Evolutionary conservation across 2,888 invertebrate species (phyloP).

Genomic region (Ornithoptera priamus): DNA sequence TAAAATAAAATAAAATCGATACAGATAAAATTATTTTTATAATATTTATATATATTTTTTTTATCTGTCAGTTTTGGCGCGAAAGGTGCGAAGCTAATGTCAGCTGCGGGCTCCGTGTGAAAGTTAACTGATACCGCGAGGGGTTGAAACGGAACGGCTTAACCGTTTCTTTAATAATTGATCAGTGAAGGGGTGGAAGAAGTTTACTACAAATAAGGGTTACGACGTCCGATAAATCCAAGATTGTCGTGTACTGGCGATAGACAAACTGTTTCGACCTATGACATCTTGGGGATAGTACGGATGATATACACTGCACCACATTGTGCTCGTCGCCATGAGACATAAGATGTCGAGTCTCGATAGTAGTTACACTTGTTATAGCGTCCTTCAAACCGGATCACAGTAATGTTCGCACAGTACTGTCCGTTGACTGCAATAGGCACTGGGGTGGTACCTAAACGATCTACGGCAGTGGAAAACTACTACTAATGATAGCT

Average conservation of each 20-base stretch:
- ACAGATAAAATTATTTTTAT: not conserved
- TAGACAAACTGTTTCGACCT: not conserved
- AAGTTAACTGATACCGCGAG: conserved; percentile 15
- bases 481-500: no score
- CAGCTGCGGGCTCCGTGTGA: not conserved
- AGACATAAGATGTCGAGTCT: no score
- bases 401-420: no score
- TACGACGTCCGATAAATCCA: not conserved
- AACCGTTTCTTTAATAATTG: conserved; percentile 30
- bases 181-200: conserved; percentile 13
- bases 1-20: not conserved
- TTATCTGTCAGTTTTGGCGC: not conserved
- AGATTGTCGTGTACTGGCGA: conserved; percentile 6
- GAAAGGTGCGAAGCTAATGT: not conserved
- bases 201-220: conserved; percentile 1
- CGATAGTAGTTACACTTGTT: no score
- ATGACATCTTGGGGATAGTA: no score
- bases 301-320: no score
- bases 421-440: no score
- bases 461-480: no score
- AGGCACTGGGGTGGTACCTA: no score
- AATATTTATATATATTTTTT: not conserved
- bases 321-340: no score
- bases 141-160: not conserved
- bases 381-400: no score